Conservation (phyloP, 2,113 vertebrate genomes). For the Electrona antarctica region DNA sequence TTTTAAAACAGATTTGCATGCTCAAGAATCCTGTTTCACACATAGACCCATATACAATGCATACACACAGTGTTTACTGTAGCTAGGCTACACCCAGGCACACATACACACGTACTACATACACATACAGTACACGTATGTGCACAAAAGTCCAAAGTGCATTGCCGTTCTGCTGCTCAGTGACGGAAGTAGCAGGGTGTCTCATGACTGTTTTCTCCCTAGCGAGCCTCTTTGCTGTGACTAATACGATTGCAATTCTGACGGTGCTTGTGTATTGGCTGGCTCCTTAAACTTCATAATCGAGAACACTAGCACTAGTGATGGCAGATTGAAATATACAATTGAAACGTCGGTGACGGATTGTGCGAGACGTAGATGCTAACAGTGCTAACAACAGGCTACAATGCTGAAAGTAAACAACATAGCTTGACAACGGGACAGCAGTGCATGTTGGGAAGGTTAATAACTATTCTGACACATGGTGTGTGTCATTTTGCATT, state of each 20-base stretch:
- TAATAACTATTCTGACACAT: background rate
- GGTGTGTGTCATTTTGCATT: background rate
- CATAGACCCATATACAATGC: background rate
- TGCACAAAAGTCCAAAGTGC: background rate
- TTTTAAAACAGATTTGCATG: too few species aligned
- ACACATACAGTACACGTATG: background rate
- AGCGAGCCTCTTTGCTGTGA: conserved; percentile 17
- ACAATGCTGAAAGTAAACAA: background rate
- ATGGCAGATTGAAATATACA: background rate
- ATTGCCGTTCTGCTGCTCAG: background rate
- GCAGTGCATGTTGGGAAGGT: background rate
- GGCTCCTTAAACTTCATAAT: background rate
- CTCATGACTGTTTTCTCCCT: conserved; percentile 31
- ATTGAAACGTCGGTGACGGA: background rate
- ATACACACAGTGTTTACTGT: background rate
- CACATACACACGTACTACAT: background rate
- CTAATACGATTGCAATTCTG: conserved; percentile 22
- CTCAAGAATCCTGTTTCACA: background rate
- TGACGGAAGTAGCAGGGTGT: conserved; percentile 16
- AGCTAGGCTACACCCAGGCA: background rate
- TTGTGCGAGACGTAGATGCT: background rate
- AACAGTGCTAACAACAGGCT: background rate
- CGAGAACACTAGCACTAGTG: conserved; percentile 1
- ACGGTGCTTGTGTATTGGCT: background rate
- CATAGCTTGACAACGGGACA: background rate